Conservation (phyloP, 2,888 invertebrate species). For the Chymomyza procnemis region DNA sequence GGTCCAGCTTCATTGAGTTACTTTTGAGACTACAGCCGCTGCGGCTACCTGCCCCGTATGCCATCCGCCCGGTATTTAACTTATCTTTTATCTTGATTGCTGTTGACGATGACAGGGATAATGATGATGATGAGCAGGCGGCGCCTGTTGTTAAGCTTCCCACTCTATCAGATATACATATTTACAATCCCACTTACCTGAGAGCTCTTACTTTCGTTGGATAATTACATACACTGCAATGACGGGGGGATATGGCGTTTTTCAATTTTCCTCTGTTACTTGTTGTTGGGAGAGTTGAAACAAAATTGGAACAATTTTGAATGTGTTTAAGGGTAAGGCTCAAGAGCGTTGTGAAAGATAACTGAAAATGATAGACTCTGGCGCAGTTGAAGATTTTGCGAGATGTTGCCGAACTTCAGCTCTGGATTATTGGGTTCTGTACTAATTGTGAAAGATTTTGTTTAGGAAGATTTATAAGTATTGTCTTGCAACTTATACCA, state of each 20-base stretch:
- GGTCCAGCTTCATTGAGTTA: conserved; percentile 3
- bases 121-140: conserved; percentile 62
- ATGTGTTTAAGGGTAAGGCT: no score
- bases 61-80: conserved; percentile 55
- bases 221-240: neutral
- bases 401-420: no score
- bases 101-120: conserved; percentile 73
- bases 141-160: conserved; percentile 12
- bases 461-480: no score
- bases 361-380: no score
- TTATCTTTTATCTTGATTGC: conserved; percentile 72
- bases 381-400: no score
- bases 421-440: no score
- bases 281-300: neutral
- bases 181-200: conserved; percentile 2
- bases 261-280: neutral
- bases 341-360: no score
- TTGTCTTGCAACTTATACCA: no score
- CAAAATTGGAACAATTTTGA: neutral
- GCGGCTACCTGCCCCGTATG: neutral
- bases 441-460: no score
- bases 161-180: neutral
- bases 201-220: conserved; percentile 19
- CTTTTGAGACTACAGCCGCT: neutral
- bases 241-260: neutral